phyloP scores from a whole-genome alignment of 2,113 vertebrate species.

The Hiodon alosoides region DNA sequence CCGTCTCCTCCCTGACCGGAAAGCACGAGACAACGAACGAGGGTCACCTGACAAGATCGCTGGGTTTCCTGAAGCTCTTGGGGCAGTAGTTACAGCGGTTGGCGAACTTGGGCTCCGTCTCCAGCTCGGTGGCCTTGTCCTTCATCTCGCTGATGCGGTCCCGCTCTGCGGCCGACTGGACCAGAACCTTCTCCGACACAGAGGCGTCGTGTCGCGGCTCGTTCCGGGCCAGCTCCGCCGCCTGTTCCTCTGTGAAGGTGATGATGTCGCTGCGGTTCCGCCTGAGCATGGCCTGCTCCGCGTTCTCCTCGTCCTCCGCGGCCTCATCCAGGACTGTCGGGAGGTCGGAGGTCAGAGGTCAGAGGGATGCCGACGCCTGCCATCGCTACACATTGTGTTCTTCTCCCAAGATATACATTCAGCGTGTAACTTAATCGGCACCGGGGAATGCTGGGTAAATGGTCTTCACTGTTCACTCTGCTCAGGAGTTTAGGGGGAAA shows the following conservation, averaged over 20 bases:
- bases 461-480: too few species aligned
- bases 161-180: conserved; percentile 91
- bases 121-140: conserved; percentile 82
- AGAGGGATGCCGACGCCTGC: background rate
- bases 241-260: conserved; percentile 93
- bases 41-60: conserved; percentile 88
- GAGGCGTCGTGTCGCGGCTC: conserved; percentile 83
- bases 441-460: too few species aligned
- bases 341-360: background rate
- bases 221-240: conserved; percentile 84
- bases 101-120: conserved; percentile 87
- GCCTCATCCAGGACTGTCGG: conserved; percentile 57
- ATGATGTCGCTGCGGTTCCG: conserved; percentile 82
- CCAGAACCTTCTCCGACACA: conserved; percentile 89
- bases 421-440: too few species aligned
- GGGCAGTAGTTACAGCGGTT: conserved; percentile 90
- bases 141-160: conserved; percentile 95
- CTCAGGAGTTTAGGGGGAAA: too few species aligned
- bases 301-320: conserved; percentile 71
- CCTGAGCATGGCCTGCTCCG: conserved; percentile 63
- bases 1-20: background rate
- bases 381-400: background rate
- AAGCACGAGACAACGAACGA: background rate
- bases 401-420: too few species aligned
- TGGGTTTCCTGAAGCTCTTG: conserved; percentile 98